Evolutionary conservation across 2,113 vertebrate species (phyloP).

Genomic region (Cichladusa arquata): DNA sequence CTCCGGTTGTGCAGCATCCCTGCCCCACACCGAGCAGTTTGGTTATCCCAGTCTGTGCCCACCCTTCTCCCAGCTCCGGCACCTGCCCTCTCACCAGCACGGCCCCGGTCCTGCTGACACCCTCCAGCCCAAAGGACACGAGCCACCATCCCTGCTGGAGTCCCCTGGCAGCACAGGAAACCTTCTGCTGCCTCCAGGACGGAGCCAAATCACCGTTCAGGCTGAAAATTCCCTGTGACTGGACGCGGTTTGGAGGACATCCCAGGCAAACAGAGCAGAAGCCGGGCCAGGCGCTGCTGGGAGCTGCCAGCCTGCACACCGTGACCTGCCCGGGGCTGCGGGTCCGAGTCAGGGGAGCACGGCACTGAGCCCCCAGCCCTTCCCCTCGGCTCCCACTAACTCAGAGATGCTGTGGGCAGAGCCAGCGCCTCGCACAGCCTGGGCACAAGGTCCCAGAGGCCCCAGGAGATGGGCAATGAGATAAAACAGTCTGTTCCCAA

Average conservation of each 20-base stretch:
- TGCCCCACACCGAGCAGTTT: rapidly evolving
- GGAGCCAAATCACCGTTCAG: conserved; percentile 31
- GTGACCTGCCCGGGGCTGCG: neutral
- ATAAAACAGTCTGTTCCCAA: neutral
- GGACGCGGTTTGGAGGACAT: neutral
- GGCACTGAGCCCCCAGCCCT: neutral
- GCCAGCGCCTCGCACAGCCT: neutral
- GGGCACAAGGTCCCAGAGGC: neutral
- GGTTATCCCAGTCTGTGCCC: rapidly evolving
- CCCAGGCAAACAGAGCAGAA: neutral
- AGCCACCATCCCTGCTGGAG: neutral
- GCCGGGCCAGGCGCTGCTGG: neutral
- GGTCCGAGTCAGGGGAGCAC: rapidly evolving
- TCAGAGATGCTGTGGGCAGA: neutral
- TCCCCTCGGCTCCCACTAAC: rapidly evolving
- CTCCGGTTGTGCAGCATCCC: rapidly evolving
- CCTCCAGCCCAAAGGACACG: neutral
- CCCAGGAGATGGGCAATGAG: neutral
- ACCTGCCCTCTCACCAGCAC: neutral
- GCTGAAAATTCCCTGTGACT: conserved; percentile 58
- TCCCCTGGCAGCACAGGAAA: neutral
- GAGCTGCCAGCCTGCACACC: neutral
- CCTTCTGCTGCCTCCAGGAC: conserved; percentile 25
- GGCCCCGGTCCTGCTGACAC: neutral
- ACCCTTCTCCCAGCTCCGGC: rapidly evolving